Evolutionary conservation across 2,888 invertebrate species (phyloP).

Genomic region (Caenorhabditis parvicauda): DNA sequence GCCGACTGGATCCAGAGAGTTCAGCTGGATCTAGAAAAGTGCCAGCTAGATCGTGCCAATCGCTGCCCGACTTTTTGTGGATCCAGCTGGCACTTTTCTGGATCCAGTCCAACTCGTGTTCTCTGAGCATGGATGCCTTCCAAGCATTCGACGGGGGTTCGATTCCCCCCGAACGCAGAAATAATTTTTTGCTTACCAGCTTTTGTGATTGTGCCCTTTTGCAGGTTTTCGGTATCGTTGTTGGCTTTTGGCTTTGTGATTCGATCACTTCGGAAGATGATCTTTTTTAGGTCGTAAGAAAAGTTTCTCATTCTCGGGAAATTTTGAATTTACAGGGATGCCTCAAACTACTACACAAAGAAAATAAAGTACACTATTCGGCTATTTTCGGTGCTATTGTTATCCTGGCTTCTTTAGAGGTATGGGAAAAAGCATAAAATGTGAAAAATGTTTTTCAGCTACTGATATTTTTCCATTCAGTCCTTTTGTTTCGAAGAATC

Average conservation of each 20-base stretch:
- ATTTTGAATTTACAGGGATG: conserved; percentile 39
- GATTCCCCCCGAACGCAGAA: conserved; percentile 27
- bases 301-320: not conserved
- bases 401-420: conserved; percentile 31
- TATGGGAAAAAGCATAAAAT: conserved; percentile 12
- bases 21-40: no score
- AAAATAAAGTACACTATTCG: conserved; percentile 40
- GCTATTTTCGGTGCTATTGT: conserved; percentile 35
- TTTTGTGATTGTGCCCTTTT: not conserved
- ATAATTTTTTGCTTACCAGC: not conserved
- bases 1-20: no score
- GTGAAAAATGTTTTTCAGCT: no score
- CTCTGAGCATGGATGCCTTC: conserved; percentile 20
- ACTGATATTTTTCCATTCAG: conserved; percentile 28
- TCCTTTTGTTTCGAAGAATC: conserved; percentile 45
- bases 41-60: no score
- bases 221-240: conserved; percentile 59
- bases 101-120: no score
- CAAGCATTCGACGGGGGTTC: conserved; percentile 29
- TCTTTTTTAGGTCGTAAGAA: conserved; percentile 17
- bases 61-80: no score
- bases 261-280: conserved; percentile 57
- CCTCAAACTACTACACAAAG: conserved; percentile 28
- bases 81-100: no score
- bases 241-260: conserved; percentile 61